A percentile compares a stretch with the other conserved stretches of the same genome.
Conservation (phyloP, 2,113 vertebrate genomes). For the Osmerus mordax region DNA sequence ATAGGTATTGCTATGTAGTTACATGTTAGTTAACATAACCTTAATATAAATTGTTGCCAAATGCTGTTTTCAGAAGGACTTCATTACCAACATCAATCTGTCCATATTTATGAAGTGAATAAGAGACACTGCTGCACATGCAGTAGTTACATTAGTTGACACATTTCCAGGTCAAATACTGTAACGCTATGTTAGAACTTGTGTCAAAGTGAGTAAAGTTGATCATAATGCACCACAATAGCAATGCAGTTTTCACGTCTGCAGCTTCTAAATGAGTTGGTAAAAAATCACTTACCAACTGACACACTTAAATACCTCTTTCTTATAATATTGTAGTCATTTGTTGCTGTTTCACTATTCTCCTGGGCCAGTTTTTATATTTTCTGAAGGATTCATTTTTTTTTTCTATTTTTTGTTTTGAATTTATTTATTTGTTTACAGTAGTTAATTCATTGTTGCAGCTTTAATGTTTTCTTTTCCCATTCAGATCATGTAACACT, state of each 20-base stretch:
- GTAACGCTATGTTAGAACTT: too few relatives aligned
- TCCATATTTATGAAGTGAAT: background rate
- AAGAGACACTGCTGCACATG: too few relatives aligned
- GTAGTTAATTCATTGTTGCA: slow-evolving; percentile 47
- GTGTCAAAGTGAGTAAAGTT: too few relatives aligned
- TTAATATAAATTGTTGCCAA: too few relatives aligned
- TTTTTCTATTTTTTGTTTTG: slow-evolving; percentile 41
- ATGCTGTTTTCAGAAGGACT: background rate
- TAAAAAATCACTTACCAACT: slow-evolving; percentile 18
- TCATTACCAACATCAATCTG: background rate
- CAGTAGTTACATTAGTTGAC: too few relatives aligned
- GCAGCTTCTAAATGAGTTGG: background rate
- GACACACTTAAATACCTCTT: slow-evolving; percentile 66
- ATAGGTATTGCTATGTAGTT: too few relatives aligned
- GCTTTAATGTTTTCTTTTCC: slow-evolving; percentile 41
- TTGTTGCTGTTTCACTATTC: slow-evolving; percentile 50
- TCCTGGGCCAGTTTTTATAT: slow-evolving; percentile 54
- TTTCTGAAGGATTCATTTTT: slow-evolving; percentile 62
- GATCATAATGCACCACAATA: too few relatives aligned
- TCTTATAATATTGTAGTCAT: slow-evolving; percentile 30
- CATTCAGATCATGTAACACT: slow-evolving; percentile 39
- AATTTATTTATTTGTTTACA: slow-evolving; percentile 69
- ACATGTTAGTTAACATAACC: too few relatives aligned
- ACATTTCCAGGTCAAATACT: too few relatives aligned
- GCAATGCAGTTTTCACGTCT: too few relatives aligned